Conservation (phyloP, 92 coral and sea anemone genomes). For the Epizoanthus scotinus region DNA sequence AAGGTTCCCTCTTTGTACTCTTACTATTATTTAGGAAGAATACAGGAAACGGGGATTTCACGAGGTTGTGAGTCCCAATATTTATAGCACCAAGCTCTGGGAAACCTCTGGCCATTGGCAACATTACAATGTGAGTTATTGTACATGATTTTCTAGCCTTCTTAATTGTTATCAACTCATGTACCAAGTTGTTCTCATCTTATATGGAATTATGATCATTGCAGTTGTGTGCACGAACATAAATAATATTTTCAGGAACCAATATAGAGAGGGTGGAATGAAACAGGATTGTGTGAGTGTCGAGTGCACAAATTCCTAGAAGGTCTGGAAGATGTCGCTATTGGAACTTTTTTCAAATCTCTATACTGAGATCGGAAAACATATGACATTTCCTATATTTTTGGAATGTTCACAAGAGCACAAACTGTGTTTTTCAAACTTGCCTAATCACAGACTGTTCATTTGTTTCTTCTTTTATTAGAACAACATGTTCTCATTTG, state of each 20-base stretch:
- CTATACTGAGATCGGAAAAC: too few relatives aligned
- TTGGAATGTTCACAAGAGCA: neutral
- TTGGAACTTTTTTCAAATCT: too few relatives aligned
- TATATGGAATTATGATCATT: too few relatives aligned
- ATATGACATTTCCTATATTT: too few relatives aligned
- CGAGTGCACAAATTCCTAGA: too few relatives aligned
- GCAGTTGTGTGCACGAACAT: too few relatives aligned
- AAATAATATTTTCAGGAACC: too few relatives aligned
- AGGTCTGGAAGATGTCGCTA: too few relatives aligned
- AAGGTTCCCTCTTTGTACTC: too few relatives aligned
- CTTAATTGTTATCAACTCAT: neutral
- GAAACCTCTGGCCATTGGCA: constrained; percentile 98
- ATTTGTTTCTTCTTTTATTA: constrained; percentile 16
- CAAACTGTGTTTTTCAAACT: neutral
- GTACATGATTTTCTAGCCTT: neutral
- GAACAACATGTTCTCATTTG: constrained; percentile 97
- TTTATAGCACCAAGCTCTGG: constrained; percentile 97
- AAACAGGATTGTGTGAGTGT: too few relatives aligned
- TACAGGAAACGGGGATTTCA: constrained; percentile 94
- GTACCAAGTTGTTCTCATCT: neutral
- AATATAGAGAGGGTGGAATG: neutral
- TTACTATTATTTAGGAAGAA: constrained; percentile 75
- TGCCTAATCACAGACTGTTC: neutral
- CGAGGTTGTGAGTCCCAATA: constrained; percentile 93
- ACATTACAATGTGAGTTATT: constrained; percentile 80